Evolutionary conservation across 2,797 vertebrate genomes (phyloP), one percentile per base, ranked within the genome.

Genomic region (Benthosema pterotum): DNA sequence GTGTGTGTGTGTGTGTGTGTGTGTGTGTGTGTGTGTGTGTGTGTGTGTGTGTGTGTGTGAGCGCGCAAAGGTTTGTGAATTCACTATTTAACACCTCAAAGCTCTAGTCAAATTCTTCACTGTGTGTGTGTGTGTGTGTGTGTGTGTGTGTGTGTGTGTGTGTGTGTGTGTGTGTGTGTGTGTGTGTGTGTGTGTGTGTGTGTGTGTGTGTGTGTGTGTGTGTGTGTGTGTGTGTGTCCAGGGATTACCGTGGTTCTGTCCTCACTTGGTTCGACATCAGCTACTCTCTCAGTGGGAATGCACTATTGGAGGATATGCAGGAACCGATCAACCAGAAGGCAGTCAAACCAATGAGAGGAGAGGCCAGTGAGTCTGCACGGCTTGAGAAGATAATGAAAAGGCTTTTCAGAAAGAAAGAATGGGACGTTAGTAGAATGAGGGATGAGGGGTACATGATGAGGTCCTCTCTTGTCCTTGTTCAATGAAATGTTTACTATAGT

Each of bases 231-330:
- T 75, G 19, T 69, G 32, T n/a, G n/a, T 71, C 48, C 1, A 82
- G 82, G 53, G 0, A n/a, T 1, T 63, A 48, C 68, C 0, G 0
- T 0, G 85, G 87, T 22, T 77, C 81, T 0, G 12, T 67, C 42
- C 70, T 89, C 64, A 70, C 52, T 69, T 89, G 87, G 85, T 84
- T 72, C 56, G 0, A 66, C 64, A 75, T 89, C 69, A 52, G 5
- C 11, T 87, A 70, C 70, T 49, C 71, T 0, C 1, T 2, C 19
- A 50, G 7, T 0, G 78, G 78, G 11, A 1, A 14, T 0, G 0
- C 4, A 0, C 49, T 87, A 0, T 1, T 89, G 72, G 87, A 89
- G 60, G 67, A 84, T 12, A 0, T 0, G 19, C 61, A 22, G 67
- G 42, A 14, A 46, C 1, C 45, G n/a, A n/a, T 15, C n/a, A 46